These are phyloP conservation scores for Apotomis turbidana DNA, from an alignment of 2,888 invertebrate species.

Conservation along the genomic window DNA sequence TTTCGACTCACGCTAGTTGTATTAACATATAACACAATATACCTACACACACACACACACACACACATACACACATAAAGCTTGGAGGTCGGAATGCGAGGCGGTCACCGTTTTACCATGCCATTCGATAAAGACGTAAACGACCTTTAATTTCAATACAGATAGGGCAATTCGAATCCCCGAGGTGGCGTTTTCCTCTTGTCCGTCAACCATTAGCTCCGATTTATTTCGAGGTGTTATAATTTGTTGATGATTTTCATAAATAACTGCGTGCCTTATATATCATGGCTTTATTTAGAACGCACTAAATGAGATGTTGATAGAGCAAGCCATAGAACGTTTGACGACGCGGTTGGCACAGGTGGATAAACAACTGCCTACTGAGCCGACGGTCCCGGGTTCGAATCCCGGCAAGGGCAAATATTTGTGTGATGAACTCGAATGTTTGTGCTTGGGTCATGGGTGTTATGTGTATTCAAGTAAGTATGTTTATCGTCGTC, in stretches of 20 bases:
- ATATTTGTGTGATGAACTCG: too few relatives aligned
- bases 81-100: conserved; percentile 52
- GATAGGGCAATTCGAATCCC: background rate
- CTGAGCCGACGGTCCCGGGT: too few relatives aligned
- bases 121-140: conserved; percentile 1
- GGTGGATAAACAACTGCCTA: too few relatives aligned
- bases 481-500: too few relatives aligned
- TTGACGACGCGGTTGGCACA: too few relatives aligned
- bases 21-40: conserved; percentile 62
- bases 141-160: background rate
- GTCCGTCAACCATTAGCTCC: conserved; percentile 12
- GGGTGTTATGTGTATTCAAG: too few relatives aligned
- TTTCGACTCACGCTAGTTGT: conserved; percentile 76
- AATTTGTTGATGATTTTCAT: conserved; percentile 20
- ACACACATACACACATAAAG: conserved; percentile 46
- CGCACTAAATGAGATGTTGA: background rate
- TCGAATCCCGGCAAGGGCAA: too few relatives aligned
- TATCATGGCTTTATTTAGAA: background rate
- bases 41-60: conserved; percentile 48
- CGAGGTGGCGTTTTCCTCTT: conserved; percentile 31
- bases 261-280: conserved; percentile 1
- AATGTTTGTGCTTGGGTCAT: too few relatives aligned
- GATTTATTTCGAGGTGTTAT: conserved; percentile 25
- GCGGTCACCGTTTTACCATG: conserved; percentile 31
- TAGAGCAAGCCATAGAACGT: background rate